Conservation (phyloP, 1,140 invertebrate genomes). For the Tetragnatha versicolor region DNA sequence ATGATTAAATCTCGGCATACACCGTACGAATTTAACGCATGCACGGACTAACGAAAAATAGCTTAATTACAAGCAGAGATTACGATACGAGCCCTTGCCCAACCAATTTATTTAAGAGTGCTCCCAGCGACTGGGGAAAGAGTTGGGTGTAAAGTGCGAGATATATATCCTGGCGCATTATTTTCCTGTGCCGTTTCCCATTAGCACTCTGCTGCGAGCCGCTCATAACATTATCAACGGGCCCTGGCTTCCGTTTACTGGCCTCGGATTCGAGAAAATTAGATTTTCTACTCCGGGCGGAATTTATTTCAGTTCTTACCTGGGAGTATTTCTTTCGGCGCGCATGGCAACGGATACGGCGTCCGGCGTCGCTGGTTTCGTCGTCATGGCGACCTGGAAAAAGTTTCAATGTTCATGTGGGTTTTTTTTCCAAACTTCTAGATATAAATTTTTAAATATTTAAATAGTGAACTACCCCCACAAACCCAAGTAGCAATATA, state of each 20-base stretch:
- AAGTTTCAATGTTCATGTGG: no score
- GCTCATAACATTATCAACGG: background rate
- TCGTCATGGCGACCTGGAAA: conserved; percentile 42
- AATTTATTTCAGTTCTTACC: conserved; percentile 39
- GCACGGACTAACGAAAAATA: no score
- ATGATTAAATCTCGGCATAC: background rate
- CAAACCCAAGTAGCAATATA: no score
- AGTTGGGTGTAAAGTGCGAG: background rate
- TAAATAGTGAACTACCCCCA: no score
- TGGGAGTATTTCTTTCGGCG: conserved; percentile 18
- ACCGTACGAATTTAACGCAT: no score
- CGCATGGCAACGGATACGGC: conserved; percentile 35
- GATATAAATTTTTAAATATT: no score
- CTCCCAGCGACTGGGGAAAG: background rate
- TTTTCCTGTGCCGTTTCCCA: conserved; percentile 29
- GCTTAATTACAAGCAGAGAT: no score
- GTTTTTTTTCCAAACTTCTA: no score
- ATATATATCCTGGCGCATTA: conserved; percentile 13
- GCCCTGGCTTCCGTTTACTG: background rate
- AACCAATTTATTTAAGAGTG: conserved; percentile 20
- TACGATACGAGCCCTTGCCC: background rate
- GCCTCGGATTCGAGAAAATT: conserved; percentile 24
- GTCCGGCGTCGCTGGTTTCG: conserved; percentile 31
- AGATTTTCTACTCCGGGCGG: conserved; percentile 21
- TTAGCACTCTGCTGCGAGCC: conserved; percentile 16